Conservation (phyloP, 2,113 vertebrate genomes). For the Pantherophis guttatus region DNA sequence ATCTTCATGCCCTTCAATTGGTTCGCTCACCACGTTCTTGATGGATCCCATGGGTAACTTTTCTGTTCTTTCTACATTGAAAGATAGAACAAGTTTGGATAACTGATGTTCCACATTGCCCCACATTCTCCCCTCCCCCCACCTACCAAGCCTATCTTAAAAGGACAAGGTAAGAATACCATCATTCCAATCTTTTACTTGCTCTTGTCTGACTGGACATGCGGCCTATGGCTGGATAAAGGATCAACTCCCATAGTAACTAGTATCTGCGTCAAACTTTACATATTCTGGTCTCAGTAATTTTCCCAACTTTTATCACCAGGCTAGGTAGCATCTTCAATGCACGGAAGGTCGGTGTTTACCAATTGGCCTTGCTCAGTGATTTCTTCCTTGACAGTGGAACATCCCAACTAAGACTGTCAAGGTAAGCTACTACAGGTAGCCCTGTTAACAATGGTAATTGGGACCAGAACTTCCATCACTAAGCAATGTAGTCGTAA, state of each 20-base stretch:
- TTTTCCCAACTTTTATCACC: background rate
- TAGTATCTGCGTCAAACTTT: background rate
- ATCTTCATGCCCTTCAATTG: conserved; percentile 96
- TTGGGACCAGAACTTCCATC: background rate
- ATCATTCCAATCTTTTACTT: background rate
- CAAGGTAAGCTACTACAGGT: background rate
- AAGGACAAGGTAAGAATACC: background rate
- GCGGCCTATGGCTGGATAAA: background rate
- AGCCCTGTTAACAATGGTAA: background rate
- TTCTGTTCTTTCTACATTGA: conserved; percentile 91
- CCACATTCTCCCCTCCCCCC: background rate
- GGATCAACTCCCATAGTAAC: background rate
- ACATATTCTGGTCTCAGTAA: background rate
- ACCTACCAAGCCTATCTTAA: background rate
- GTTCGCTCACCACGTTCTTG: conserved; percentile 97
- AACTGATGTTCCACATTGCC: background rate
- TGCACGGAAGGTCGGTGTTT: background rate
- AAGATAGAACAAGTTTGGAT: conserved; percentile 48
- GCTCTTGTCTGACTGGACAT: background rate
- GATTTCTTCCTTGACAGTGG: background rate
- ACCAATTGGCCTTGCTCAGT: background rate
- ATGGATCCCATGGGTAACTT: conserved; percentile 99
- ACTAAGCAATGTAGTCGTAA: background rate
- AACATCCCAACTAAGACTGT: background rate
- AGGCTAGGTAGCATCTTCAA: background rate